A percentile compares a stretch with the other conserved stretches of the same genome.
Evolutionary conservation across 2,113 vertebrate species (phyloP).

Genomic region (Polypterus senegalus): DNA sequence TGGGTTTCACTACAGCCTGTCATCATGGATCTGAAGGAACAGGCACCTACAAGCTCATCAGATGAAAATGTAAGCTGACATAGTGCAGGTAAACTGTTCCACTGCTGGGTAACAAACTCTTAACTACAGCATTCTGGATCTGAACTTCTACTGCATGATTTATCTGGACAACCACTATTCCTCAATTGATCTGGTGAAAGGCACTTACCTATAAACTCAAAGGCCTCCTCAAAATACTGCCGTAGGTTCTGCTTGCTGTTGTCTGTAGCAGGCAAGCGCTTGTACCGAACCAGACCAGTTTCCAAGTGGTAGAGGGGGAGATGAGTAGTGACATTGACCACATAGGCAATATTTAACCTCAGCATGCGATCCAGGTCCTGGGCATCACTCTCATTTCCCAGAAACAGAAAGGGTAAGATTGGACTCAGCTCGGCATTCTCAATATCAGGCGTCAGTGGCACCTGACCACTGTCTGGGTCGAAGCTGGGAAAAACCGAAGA

Average conservation of each 20-base stretch:
- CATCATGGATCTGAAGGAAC: too few species aligned
- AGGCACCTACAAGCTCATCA: too few species aligned
- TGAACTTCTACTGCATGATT: too few species aligned
- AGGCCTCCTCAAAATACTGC: slow-evolving; percentile 73
- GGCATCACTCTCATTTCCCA: slow-evolving; percentile 67
- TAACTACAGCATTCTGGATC: too few species aligned
- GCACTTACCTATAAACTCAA: slow-evolving; percentile 65
- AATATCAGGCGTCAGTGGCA: slow-evolving; percentile 54
- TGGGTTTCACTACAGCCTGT: too few species aligned
- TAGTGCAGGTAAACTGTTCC: too few species aligned
- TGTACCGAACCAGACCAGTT: slow-evolving; percentile 57
- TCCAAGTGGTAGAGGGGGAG: slow-evolving; percentile 65
- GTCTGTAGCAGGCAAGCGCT: slow-evolving; percentile 65
- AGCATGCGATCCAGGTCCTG: slow-evolving; percentile 59
- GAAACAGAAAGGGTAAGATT: slow-evolving; percentile 66
- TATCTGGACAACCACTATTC: too few species aligned
- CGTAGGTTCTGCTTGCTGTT: slow-evolving; percentile 74
- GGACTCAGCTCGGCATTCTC: slow-evolving; percentile 64
- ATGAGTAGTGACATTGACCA: slow-evolving; percentile 71
- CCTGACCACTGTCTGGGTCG: neutral
- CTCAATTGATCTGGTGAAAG: too few species aligned
- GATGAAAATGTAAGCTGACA: too few species aligned
- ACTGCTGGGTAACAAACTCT: too few species aligned
- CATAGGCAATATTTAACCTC: slow-evolving; percentile 57
- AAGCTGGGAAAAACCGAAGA: slow-evolving; percentile 1